These are phyloP conservation scores for Pelosia muscerda DNA, from an alignment of 2,888 invertebrate genomes.

Conservation along the genomic window DNA sequence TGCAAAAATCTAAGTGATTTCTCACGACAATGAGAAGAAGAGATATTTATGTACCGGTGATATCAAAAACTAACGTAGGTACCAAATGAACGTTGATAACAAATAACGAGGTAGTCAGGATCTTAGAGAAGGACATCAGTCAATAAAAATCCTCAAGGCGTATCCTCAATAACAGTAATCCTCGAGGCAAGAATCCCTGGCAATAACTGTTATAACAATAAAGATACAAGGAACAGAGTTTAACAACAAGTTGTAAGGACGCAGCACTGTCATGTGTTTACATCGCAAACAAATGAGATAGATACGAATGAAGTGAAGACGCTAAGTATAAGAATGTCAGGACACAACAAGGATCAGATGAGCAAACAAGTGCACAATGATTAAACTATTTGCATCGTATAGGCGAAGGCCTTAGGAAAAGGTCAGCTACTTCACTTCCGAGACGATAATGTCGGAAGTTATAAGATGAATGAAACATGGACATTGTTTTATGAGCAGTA, in stretches of 20 bases:
- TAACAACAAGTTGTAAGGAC: not conserved
- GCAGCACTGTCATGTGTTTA: not conserved
- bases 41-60: no score
- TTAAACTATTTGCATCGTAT: slow-evolving; percentile 28
- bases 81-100: not conserved
- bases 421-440: slow-evolving; percentile 59
- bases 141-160: not conserved
- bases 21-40: not conserved
- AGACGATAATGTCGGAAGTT: slow-evolving; percentile 43
- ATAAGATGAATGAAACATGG: slow-evolving; percentile 6
- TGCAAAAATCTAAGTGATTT: not conserved
- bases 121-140: not conserved
- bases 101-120: not conserved
- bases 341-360: slow-evolving; percentile 24
- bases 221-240: not conserved
- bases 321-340: not conserved
- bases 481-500: slow-evolving; percentile 13
- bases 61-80: no score
- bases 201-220: not conserved
- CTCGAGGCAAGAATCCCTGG: not conserved
- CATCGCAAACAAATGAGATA: not conserved
- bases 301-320: not conserved
- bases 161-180: slow-evolving; percentile 2
- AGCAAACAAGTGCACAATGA: slow-evolving; percentile 36
- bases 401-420: slow-evolving; percentile 39